Conservation (phyloP, 2,797 vertebrate genomes). For the Ctenosaura bakeri region DNA sequence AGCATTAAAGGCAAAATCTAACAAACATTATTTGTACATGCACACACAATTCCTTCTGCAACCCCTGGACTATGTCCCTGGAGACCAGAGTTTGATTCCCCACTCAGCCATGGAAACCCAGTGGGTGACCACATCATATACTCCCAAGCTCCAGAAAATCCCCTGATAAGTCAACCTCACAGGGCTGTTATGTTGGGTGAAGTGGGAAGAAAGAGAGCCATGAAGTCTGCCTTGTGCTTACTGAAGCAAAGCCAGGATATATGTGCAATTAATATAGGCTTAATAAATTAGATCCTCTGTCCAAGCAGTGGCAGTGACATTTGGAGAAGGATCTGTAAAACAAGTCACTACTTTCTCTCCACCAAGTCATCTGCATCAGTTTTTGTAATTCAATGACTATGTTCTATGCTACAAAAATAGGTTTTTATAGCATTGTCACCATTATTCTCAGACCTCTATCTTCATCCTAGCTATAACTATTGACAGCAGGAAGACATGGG, state of each 20-base stretch:
- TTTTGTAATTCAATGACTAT: slow-evolving; percentile 40
- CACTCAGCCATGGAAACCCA: too few species aligned
- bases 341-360: not conserved
- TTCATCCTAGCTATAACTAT: slow-evolving; percentile 12
- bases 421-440: slow-evolving; percentile 23
- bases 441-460: slow-evolving; percentile 23
- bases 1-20: slow-evolving; percentile 10
- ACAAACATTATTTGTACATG: not conserved
- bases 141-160: too few species aligned
- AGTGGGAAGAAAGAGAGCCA: not conserved
- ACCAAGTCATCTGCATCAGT: slow-evolving; percentile 27
- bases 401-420: not conserved
- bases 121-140: too few species aligned
- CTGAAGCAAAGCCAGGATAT: not conserved
- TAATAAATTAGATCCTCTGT: not conserved
- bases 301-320: not conserved
- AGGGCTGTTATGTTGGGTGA: not conserved
- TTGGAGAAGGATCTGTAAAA: not conserved
- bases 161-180: too few species aligned
- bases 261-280: too few species aligned
- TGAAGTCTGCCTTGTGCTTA: not conserved
- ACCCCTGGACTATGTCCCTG: too few species aligned
- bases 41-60: not conserved
- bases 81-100: too few species aligned
- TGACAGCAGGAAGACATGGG: slow-evolving; percentile 36